Base-by-base conservation (phyloP, 2,888 invertebrate genomes). In the Leptodirus hochenwartii region DNA sequence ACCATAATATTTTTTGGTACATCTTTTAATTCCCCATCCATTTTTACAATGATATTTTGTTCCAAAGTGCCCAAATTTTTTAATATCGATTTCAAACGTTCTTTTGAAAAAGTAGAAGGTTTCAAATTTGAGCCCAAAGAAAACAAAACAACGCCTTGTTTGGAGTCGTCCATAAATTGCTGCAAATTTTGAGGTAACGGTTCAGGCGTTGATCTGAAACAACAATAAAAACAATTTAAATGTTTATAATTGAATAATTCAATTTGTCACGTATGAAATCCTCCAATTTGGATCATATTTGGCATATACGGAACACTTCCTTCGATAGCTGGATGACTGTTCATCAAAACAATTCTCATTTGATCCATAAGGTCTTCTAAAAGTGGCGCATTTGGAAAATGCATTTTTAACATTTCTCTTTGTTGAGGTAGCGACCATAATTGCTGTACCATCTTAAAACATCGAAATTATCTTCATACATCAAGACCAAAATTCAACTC, bases 41-140 rank as follows among this genome's bases (percentile, higher is more conserved):
- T 75, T 51, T 75, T 75, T 69, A 71, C 71, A 9, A 77, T 41
- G 1, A 76, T 62, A 8, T 60, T 64, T 34, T 69, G 66, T 31
- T 68, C 64, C 0, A 72, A 39, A 34, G 55, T 58, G 2, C 58
- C 53, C 28, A 77, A 64, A 2, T 61, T 62, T 32, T 63, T 62
- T 4, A 66, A 47, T 23, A 77, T 60, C 2, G 53, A 33, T 3
- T 37, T 13, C 1, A 43, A 25, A 20, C 35, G 38, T 10, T 40
- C 34, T 27, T 37, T 27, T 4, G 41, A 34, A 4, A 49, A 22
- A 20, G 34, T 35, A 3, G 41, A 28, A n/a, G 39, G 36, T 13
- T 42, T 38, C 4, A 43, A 34, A 30, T 45, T 45, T 1, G 42
- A 38, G 3, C 47, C 48, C 10, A 49, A 29, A 25, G 42, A 43